Evolutionary conservation across 2,888 invertebrate genomes (phyloP), one percentile per base, ranked within the genome.

Genomic region (Nebria brevicollis): DNA sequence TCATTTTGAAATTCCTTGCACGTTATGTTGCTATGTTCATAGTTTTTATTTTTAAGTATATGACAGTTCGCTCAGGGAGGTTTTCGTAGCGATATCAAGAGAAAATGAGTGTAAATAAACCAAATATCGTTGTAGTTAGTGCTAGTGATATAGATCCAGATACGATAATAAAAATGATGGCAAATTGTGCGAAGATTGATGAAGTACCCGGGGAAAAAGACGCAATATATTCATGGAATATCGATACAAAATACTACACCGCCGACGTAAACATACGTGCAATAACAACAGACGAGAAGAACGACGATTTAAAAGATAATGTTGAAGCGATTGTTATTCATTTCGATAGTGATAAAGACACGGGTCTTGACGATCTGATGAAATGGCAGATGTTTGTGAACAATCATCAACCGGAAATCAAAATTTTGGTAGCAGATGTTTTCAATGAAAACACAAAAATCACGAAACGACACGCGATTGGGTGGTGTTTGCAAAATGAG

Each of bases 191-290:
- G 78, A 84, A 84, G 34, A 82, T 86, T 42, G 82, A 84, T 43
- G 86, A 86, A 72, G 84, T 83, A 83, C 41, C 74, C 77, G 3
- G 84, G 85, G 66, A 83, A 84, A 80, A 83, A 86, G 75, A 85
- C 82, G 74, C 87, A 15, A 20, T 42, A 66, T 89, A 90, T 85
- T 86, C 90, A 1, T 93, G 93, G 92, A 89, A 90, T 82, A 91
- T 94, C 82, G 91, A 93, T 83, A 94, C 93, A 66, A 95, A 95
- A 87, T 95, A 95, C 88, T 95, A 95, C 86, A 91, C 91, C 72
- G 91, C 93, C 11, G 90, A 92, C 86, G 90, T 94, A 54, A 88
- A 91, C 83, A 85, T 95, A 25, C 91, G 92, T 85, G 88, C 91
- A 0, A 88, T 92, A 75, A 87, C 90, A 87, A 90, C 85, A 86